Base-by-base conservation (phyloP, 2,888 invertebrate species). In the Caenorhabditis macrosperma region DNA sequence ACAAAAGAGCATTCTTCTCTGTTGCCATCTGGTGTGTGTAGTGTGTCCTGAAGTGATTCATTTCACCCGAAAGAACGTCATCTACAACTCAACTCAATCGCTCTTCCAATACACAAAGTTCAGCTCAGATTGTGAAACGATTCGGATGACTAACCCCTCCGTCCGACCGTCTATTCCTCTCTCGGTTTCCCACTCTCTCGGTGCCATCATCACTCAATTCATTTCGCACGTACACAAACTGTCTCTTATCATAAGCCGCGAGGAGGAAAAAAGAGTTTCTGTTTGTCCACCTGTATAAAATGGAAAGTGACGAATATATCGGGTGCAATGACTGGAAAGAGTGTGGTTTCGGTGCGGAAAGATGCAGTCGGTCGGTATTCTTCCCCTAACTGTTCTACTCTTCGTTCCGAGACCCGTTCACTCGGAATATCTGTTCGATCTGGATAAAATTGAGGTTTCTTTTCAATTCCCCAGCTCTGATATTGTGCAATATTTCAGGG, bases 231-330 rank as follows among this genome's bases (percentile, higher is more conserved):
- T 57, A 57, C 57, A 59, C 44, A 46, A 28, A 17, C 48, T 17
- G 50, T 44, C n/a, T 33, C 68, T 68, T 68, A 68, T 68, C 68
- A 68, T 68, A 68, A 68, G 38, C 44, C 67, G 20, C n/a, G 30
- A 20, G 22, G 17, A 46, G 17, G 24, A 5, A 38, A 38, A 38
- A 12, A 38, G 38, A 12, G 3, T 5, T 24, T 35, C 33, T 69
- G 35, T 69, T 69, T 69, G 69, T 52, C 48, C 52, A 60, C 50
- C 68, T 57, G 67, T 57, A 68, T 54, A 66, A 68, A 68, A 30
- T 30, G 28, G 30, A 68, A 50, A 69, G 52, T 69, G 69, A 69
- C 60, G 69, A 59, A 28, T 38, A 38, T 15, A 28, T 7, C 38
- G 60, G 52, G 60, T 60, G 69, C 69, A 69, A 60, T 60, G 24